Base-by-base conservation (phyloP, 2,797 vertebrate genomes). In the Helicolenus hilgendorfi region DNA sequence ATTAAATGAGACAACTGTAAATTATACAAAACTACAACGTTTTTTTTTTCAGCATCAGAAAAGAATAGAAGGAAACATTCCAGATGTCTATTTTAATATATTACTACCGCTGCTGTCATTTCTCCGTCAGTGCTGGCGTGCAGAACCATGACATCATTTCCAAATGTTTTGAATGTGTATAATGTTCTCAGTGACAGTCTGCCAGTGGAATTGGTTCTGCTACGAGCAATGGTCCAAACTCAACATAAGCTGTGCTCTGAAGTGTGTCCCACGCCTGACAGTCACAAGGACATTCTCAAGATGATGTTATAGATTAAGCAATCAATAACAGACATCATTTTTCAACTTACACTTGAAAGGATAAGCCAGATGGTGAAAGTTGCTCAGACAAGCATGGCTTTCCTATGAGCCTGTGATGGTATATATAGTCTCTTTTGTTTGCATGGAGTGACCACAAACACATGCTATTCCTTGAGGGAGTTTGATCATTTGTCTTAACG, bases 391-490 rank as follows among this genome's bases (percentile, higher is more conserved):
- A 65, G 87, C 77, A 68, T 72, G 85, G 79, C 83, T 92, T 88
- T 79, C 77, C 71, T n/a, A 14, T 15, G 75, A 86, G 83, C 55
- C 74, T 69, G 72, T 56, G 78, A 84, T 83, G 86, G 72, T 55
- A 55, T 22, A 22, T 72, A 9, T 8, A 33, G 78, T 69, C 58
- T 79, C 71, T 73, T 78, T 35, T 92, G 89, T 93, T 95, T 93
- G 91, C 85, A 87, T 36, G 83, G 63, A 63, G 77, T 31, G 79
- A 92, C 95, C 91, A 84, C 95, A 89, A 92, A 92, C 95, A 97
- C 88, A 94, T 95, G 95, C 85, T 92, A 64, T 81, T 81, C 69
- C 77, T 95, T 88, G 94, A 76, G 64, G 38, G 41, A 86, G 81
- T 62, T 92, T 92, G 83, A 95, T 94, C 87, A 78, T 93, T 85